phyloP scores from a whole-genome alignment of 2,797 vertebrate species.

The Paedocypris micromegethes region DNA sequence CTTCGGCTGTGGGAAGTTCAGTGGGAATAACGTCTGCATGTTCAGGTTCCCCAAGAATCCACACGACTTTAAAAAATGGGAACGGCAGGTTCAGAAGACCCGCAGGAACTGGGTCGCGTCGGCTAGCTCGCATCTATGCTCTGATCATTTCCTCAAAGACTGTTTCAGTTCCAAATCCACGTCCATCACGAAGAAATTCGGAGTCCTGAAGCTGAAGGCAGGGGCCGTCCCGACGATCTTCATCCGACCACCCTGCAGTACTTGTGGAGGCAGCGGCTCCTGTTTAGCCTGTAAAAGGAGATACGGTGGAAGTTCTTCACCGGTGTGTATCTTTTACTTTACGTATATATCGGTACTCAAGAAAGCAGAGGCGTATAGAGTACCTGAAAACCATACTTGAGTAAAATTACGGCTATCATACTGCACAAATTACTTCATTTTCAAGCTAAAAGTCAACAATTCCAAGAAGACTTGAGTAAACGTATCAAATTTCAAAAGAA shows the following conservation, averaged over 20 bases:
- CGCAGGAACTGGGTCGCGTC: conserved; percentile 62
- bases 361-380: no score
- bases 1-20: conserved; percentile 67
- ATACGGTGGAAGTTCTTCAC: conserved; percentile 27
- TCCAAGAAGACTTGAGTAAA: no score
- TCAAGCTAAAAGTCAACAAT: no score
- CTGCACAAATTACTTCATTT: no score
- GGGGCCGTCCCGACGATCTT: conserved; percentile 71
- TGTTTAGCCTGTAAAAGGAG: conserved; percentile 52
- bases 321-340: conserved; percentile 50
- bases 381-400: no score
- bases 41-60: conserved; percentile 70
- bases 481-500: no score
- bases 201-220: conserved; percentile 54
- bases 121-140: conserved; percentile 65
- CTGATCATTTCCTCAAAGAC: conserved; percentile 70
- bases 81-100: conserved; percentile 71
- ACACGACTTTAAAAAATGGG: conserved; percentile 66
- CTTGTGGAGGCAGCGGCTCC: conserved; percentile 53
- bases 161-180: conserved; percentile 62
- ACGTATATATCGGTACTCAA: no score
- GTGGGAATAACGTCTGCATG: conserved; percentile 60
- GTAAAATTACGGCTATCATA: not conserved
- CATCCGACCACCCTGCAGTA: conserved; percentile 57
- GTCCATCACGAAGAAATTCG: conserved; percentile 29